Base-by-base conservation (phyloP, 2,797 vertebrate species). In the Eulemur mongoz region DNA sequence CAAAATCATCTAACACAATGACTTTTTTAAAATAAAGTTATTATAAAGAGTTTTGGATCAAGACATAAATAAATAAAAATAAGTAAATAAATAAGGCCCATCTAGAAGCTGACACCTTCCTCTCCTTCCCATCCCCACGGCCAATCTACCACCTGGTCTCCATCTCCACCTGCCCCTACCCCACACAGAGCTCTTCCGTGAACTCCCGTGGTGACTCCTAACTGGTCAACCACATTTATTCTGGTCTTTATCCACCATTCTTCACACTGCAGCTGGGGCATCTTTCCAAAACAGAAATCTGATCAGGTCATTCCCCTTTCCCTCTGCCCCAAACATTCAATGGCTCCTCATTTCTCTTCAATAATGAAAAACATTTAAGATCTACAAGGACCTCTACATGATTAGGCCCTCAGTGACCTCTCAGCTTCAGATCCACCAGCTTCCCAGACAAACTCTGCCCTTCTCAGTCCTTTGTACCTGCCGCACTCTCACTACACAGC, bases 151-250 rank as follows among this genome's bases (percentile, higher is more conserved):
- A 75, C 27, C 23, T 27, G 73, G 17, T 61, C 27, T 85, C 70
- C 22, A 2, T 25, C 25, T 70, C 57, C 10, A 13, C 2, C 25
- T 50, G 7, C 23, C 10, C 27, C 0, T 6, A 30, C 1, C 13
- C 40, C 22, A 59, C 11, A 45, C 10, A 57, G 69, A 43, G 48
- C 82, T 93, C 59, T 80, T 73, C 14, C 65, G 79, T 67, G n/a
- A 17, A n/a, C 67, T 78, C 25, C 73, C 67, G 23, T 52, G n/a
- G n/a, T 13, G 69, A 85, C 40, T 89, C 25, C 69, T 45, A 59
- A 30, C 9, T 82, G 40, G 48, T 22, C 73, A 91, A 6, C 17
- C 38, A n/a, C 32, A 2, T 35, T 73, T 30, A 59, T 73, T 54
- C 59, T 67, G 25, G 54, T 65, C 61, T 18, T 50, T 32, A 23